Evolutionary conservation across 2,797 vertebrate genomes (phyloP).

Genomic region (Pseudomugil gertrudae): DNA sequence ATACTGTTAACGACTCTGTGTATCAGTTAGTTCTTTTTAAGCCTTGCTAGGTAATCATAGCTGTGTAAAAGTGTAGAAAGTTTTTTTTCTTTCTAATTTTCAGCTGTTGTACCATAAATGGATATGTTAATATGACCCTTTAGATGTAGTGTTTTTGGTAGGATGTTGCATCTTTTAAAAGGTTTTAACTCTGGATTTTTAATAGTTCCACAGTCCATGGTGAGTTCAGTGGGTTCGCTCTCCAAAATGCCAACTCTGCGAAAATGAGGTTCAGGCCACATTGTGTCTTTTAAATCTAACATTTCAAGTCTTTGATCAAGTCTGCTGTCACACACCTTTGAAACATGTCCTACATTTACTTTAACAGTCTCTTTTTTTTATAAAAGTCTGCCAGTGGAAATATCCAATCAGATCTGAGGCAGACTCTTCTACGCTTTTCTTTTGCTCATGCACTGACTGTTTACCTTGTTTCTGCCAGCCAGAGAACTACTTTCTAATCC

Average conservation of each 20-base stretch:
- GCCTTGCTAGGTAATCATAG: slow-evolving; percentile 50
- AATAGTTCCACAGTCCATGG: slow-evolving; percentile 51
- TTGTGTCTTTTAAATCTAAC: slow-evolving; percentile 66
- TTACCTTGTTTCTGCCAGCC: slow-evolving; percentile 66
- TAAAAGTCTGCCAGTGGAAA: slow-evolving; percentile 54
- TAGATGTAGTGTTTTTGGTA: slow-evolving; percentile 53
- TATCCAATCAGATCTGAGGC: slow-evolving; percentile 37
- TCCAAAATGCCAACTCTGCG: slow-evolving; percentile 46
- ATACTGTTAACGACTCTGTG: slow-evolving; percentile 11
- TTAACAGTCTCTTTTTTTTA: too few relatives aligned
- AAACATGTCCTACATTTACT: too few relatives aligned
- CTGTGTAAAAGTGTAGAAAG: slow-evolving; percentile 37
- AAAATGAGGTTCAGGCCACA: slow-evolving; percentile 40
- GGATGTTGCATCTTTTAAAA: slow-evolving; percentile 45
- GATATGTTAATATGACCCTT: slow-evolving; percentile 37
- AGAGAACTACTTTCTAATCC: slow-evolving; percentile 68
- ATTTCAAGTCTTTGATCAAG: slow-evolving; percentile 57
- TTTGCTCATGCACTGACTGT: slow-evolving; percentile 54
- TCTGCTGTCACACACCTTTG: slow-evolving; percentile 36
- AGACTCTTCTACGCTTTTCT: slow-evolving; percentile 45
- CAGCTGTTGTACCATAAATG: slow-evolving; percentile 30
- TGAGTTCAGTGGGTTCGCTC: slow-evolving; percentile 62
- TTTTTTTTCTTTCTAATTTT: slow-evolving; percentile 41
- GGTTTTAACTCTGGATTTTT: slow-evolving; percentile 43
- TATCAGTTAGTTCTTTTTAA: slow-evolving; percentile 51